Evolutionary conservation across 2,888 invertebrate species (phyloP).

Genomic region (Drepanosiphum platanoidis): DNA sequence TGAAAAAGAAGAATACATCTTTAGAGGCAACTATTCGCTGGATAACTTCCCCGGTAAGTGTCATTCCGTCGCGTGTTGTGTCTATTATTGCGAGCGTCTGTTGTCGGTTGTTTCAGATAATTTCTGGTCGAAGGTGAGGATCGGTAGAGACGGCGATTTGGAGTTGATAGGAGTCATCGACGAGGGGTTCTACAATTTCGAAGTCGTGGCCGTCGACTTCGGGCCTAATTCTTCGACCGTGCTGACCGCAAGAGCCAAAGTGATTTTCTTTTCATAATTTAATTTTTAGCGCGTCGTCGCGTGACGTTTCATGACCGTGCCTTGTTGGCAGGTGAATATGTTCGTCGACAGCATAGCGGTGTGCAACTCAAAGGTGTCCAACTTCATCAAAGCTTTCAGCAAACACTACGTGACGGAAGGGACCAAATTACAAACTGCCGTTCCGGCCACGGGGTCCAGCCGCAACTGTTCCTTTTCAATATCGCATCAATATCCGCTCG

Average conservation of each 20-base stretch:
- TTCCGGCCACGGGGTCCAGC: constrained; percentile 4
- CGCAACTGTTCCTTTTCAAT: constrained; percentile 26
- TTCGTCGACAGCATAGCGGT: constrained; percentile 28
- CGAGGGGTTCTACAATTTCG: constrained; percentile 36
- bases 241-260: not conserved
- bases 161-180: not conserved
- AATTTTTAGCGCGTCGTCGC: not conserved
- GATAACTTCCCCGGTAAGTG: constrained; percentile 35
- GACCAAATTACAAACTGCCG: constrained; percentile 4
- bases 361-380: not conserved
- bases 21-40: constrained; percentile 16
- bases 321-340: not conserved
- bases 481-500: constrained; percentile 34
- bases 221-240: constrained; percentile 2
- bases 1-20: not conserved
- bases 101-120: not conserved
- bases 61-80: too few relatives aligned
- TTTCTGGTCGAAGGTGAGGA: not conserved
- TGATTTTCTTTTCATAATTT: not conserved
- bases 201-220: constrained; percentile 19
- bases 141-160: constrained; percentile 21
- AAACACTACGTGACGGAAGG: constrained; percentile 41
- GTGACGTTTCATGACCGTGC: not conserved
- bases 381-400: constrained; percentile 45
- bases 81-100: too few relatives aligned